Evolutionary conservation across 2,888 invertebrate genomes (phyloP).

Genomic region (Euplexia lucipara): DNA sequence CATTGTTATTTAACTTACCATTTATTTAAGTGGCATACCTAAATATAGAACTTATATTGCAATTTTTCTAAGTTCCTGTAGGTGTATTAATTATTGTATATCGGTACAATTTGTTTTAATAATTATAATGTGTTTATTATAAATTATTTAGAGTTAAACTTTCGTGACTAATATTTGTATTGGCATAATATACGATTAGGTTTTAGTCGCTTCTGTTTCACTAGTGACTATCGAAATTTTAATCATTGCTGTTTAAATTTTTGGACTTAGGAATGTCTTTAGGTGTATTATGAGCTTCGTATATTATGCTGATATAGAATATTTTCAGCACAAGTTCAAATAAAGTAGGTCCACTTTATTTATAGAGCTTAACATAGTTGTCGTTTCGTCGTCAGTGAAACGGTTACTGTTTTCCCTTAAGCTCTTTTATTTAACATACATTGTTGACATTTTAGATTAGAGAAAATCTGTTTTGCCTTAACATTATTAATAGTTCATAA

Average conservation of each 20-base stretch:
- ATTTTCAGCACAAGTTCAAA: constrained; percentile 90
- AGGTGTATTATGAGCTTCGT: constrained; percentile 62
- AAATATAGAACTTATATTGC: constrained; percentile 90
- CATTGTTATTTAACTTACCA: constrained; percentile 81
- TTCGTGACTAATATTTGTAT: constrained; percentile 81
- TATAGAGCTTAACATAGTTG: constrained; percentile 84
- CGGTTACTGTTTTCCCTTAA: constrained; percentile 80
- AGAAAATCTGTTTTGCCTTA: constrained; percentile 90
- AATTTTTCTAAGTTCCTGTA: constrained; percentile 91
- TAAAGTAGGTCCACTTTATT: constrained; percentile 89
- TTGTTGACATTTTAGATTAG: constrained; percentile 91
- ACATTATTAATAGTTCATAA: constrained; percentile 88
- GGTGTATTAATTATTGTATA: constrained; percentile 90
- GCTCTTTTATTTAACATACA: constrained; percentile 90
- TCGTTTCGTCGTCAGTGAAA: constrained; percentile 78
- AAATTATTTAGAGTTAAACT: constrained; percentile 88
- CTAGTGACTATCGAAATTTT: constrained; percentile 41
- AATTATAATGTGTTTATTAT: constrained; percentile 88
- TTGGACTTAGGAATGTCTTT: constrained; percentile 47
- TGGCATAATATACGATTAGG: constrained; percentile 79
- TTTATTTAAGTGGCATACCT: constrained; percentile 89
- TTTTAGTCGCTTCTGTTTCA: constrained; percentile 48
- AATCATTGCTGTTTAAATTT: constrained; percentile 46
- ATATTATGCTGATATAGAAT: constrained; percentile 83
- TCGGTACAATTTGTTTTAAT: constrained; percentile 90